Evolutionary conservation across 2,888 invertebrate genomes (phyloP).

Genomic region (Halocaridina rubra): DNA sequence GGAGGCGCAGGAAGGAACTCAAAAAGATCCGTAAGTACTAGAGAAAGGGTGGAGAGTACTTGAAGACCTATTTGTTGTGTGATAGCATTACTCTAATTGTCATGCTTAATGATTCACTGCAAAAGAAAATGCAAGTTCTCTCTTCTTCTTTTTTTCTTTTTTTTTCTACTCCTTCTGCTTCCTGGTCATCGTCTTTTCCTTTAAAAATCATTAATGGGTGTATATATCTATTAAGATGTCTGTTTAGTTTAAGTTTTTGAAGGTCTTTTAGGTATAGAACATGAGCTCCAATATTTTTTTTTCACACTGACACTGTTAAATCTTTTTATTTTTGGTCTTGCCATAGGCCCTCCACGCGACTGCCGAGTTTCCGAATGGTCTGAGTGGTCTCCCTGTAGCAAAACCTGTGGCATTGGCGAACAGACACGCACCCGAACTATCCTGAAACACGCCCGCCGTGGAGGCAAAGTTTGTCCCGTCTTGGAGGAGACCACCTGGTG

Average conservation of each 20-base stretch:
- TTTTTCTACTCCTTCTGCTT: too few relatives aligned
- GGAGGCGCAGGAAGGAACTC: conserved; percentile 59
- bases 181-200: too few relatives aligned
- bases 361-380: conserved; percentile 89
- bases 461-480: conserved; percentile 85
- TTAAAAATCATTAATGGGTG: too few relatives aligned
- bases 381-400: conserved; percentile 87
- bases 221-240: too few relatives aligned
- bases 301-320: too few relatives aligned
- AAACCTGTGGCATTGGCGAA: conserved; percentile 90
- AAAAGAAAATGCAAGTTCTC: too few relatives aligned
- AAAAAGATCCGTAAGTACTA: conserved; percentile 48
- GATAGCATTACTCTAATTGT: too few relatives aligned
- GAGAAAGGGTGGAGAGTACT: too few relatives aligned
- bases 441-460: conserved; percentile 80
- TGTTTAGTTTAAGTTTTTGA: not conserved
- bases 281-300: too few relatives aligned
- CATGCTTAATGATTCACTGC: too few relatives aligned
- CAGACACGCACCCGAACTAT: conserved; percentile 84
- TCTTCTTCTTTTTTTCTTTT: too few relatives aligned
- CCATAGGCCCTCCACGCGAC: conserved; percentile 77
- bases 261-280: not conserved
- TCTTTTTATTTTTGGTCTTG: conserved; percentile 41
- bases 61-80: too few relatives aligned
- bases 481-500: conserved; percentile 90